Evolutionary conservation across 2,888 invertebrate genomes (phyloP).

Genomic region (Melanargia galathea): DNA sequence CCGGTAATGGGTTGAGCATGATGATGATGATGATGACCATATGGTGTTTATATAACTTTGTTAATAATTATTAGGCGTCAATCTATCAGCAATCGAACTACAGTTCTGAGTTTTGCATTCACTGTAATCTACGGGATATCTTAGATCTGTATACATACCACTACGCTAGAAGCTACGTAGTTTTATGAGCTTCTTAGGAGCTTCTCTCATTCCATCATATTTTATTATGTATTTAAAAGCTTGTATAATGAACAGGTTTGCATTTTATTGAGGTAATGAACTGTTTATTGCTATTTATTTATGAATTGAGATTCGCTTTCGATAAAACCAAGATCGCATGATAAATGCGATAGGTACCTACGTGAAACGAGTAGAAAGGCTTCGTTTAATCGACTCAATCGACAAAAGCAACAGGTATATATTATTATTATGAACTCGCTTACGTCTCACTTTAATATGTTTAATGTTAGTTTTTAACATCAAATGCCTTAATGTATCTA

Average conservation of each 20-base stretch:
- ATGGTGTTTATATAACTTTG: too few species aligned
- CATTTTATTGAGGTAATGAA: constrained; percentile 21
- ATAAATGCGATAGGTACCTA: constrained; percentile 54
- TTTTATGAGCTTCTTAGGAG: too few species aligned
- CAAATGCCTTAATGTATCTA: background rate
- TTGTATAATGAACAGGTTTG: constrained; percentile 16
- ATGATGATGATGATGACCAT: too few species aligned
- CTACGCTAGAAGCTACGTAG: too few species aligned
- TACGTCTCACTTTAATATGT: constrained; percentile 8
- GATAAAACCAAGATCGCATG: constrained; percentile 53
- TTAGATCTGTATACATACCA: too few species aligned
- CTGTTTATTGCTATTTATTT: constrained; percentile 19
- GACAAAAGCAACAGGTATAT: constrained; percentile 11
- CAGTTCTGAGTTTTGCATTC: too few species aligned
- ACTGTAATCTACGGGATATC: too few species aligned
- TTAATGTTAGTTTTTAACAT: background rate
- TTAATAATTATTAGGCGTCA: too few species aligned
- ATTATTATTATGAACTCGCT: background rate
- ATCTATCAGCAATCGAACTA: too few species aligned
- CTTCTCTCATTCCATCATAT: constrained; percentile 6
- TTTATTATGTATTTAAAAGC: constrained; percentile 11
- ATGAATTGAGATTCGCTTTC: constrained; percentile 35
- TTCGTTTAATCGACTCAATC: constrained; percentile 57
- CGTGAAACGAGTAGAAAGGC: constrained; percentile 46
- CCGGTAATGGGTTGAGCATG: too few species aligned